These are phyloP conservation scores for Toxotes lorentzi DNA, from an alignment of 2,797 vertebrate genomes.

Conservation along the genomic window DNA sequence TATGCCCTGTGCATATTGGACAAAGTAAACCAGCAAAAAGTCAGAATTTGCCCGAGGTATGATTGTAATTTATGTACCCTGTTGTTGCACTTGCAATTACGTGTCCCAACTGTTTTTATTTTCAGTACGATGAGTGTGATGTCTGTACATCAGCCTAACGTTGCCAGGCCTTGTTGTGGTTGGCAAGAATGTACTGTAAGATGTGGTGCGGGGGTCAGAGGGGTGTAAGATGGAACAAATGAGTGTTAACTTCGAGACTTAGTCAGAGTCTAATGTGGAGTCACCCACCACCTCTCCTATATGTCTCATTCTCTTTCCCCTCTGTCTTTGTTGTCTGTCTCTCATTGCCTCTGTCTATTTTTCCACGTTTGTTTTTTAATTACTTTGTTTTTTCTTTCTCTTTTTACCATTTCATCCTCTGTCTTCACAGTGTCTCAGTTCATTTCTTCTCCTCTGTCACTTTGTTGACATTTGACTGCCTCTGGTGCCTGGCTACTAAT, in stretches of 20 bases:
- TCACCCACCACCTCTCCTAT: not conserved
- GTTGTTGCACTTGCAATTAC: conserved; percentile 2
- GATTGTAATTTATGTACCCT: not conserved
- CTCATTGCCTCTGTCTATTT: not conserved
- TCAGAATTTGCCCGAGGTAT: not conserved
- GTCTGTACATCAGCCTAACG: conserved; percentile 22
- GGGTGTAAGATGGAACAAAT: conserved; percentile 53
- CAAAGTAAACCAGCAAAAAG: not conserved
- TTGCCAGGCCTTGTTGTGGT: conserved; percentile 34
- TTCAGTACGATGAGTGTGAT: conserved; percentile 5
- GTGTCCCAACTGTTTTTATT: not conserved
- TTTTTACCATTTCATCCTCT: not conserved
- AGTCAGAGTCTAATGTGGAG: conserved; percentile 14
- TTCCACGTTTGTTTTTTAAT: not conserved
- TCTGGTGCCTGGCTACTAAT: not conserved
- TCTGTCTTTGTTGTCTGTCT: not conserved
- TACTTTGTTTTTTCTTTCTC: not conserved
- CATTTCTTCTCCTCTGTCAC: not conserved
- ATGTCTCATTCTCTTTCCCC: conserved; percentile 5
- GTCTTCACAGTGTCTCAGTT: not conserved
- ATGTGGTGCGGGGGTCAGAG: conserved; percentile 29
- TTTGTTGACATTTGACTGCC: too few relatives aligned
- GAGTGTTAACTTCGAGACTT: conserved; percentile 37
- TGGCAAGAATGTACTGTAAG: conserved; percentile 31
- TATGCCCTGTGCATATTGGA: not conserved